These are phyloP conservation scores for Porites australiensis DNA, from an alignment of 64 coral and sea anemone species.

Conservation along the genomic window DNA sequence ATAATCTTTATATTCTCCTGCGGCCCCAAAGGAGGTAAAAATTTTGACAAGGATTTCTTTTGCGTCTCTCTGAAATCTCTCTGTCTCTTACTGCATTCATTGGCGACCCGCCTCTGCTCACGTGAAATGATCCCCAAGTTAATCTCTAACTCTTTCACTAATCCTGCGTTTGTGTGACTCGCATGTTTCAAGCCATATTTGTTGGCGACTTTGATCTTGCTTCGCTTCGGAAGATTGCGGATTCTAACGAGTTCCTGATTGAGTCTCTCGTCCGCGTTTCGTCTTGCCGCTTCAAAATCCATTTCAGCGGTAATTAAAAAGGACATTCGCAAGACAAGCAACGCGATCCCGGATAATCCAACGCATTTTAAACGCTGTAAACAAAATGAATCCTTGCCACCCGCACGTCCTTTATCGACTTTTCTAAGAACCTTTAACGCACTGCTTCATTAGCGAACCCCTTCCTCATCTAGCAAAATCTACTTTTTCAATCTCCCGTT, in stretches of 20 bases:
- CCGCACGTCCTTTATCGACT: neutral
- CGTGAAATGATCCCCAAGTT: slow-evolving; percentile 63
- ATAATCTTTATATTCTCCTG: slow-evolving; percentile 18
- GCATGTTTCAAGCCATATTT: slow-evolving; percentile 89
- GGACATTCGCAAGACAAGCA: neutral
- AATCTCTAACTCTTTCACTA: slow-evolving; percentile 73
- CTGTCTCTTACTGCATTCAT: slow-evolving; percentile 58
- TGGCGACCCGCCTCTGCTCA: slow-evolving; percentile 39
- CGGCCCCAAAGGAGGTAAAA: slow-evolving; percentile 50
- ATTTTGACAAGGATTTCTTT: slow-evolving; percentile 66
- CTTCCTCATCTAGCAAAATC: neutral
- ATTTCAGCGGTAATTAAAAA: slow-evolving; percentile 17
- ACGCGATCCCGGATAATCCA: slow-evolving; percentile 19
- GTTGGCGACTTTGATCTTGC: slow-evolving; percentile 68
- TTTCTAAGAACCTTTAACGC: neutral
- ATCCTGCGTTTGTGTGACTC: slow-evolving; percentile 75
- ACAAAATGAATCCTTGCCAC: neutral
- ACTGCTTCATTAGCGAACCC: neutral
- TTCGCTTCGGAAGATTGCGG: slow-evolving; percentile 84
- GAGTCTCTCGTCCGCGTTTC: slow-evolving; percentile 75
- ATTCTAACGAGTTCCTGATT: slow-evolving; percentile 86
- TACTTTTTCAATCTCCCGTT: neutral
- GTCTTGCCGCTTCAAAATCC: slow-evolving; percentile 65
- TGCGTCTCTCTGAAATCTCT: slow-evolving; percentile 76
- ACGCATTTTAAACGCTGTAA: neutral